These are phyloP conservation scores for Leontocebus nigricollis DNA, from an alignment of 2,797 vertebrate genomes.

Conservation along the genomic window DNA sequence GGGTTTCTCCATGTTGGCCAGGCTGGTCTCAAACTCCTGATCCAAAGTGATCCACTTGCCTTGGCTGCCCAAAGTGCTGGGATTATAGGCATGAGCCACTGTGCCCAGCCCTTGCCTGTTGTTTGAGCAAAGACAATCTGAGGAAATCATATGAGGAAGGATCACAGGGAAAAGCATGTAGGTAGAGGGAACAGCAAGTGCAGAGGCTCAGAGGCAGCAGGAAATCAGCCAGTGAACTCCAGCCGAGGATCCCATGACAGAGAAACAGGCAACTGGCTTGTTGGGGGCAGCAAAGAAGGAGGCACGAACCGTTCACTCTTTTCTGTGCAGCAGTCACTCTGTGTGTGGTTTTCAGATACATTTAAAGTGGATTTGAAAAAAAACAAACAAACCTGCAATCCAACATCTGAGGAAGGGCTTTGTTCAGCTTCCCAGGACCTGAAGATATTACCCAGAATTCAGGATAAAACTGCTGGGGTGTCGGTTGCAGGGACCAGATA, in stretches of 20 bases:
- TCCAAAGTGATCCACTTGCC: not conserved
- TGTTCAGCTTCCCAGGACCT: not conserved
- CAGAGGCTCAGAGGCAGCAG: not conserved
- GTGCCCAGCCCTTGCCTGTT: not conserved
- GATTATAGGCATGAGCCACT: not conserved
- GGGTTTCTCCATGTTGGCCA: not conserved
- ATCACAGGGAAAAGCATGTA: not conserved
- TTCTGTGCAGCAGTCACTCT: not conserved
- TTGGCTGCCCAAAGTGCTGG: not conserved
- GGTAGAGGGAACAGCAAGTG: not conserved
- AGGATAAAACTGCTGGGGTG: not conserved
- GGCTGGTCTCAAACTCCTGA: not conserved
- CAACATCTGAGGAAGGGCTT: no score
- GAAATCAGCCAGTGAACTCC: not conserved
- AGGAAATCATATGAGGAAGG: not conserved
- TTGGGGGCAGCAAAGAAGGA: not conserved
- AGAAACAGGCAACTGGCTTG: not conserved
- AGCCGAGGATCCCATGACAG: no score
- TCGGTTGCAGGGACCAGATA: not conserved
- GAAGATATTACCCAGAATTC: not conserved
- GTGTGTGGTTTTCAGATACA: not conserved
- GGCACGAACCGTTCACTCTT: not conserved
- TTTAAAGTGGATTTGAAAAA: not conserved
- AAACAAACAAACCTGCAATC: not conserved
- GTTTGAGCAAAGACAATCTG: not conserved